phyloP scores from a whole-genome alignment of 2,113 vertebrate genomes.

The Lathamus discolor region DNA sequence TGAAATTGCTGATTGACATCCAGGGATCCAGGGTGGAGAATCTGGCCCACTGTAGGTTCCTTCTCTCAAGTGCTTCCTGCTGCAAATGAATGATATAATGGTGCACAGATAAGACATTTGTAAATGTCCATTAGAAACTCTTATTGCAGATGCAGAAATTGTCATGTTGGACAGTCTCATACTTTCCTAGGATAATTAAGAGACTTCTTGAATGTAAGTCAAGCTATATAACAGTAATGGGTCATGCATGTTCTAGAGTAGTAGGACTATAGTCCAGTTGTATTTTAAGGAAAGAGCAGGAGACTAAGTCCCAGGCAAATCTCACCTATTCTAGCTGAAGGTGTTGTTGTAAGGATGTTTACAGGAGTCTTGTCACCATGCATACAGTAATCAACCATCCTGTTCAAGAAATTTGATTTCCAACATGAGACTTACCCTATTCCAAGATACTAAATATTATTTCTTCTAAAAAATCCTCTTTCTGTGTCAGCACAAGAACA shows the following conservation, averaged over 20 bases:
- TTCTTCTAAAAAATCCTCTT: neutral
- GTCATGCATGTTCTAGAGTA: neutral
- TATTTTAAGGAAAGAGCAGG: neutral
- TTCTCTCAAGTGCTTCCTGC: neutral
- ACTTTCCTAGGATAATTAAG: neutral
- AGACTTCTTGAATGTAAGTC: neutral
- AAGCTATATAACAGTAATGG: neutral
- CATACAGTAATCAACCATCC: neutral
- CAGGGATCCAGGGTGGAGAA: neutral
- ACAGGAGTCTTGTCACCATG: neutral
- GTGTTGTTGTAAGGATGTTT: neutral
- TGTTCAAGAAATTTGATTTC: neutral
- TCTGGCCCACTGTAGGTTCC: fast-evolving
- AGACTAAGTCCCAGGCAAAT: neutral
- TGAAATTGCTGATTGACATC: neutral
- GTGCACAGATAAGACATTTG: neutral
- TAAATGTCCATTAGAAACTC: neutral
- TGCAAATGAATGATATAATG: neutral
- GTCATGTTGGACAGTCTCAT: fast-evolving
- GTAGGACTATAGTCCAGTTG: neutral
- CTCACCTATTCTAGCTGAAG: neutral
- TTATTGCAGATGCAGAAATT: neutral
- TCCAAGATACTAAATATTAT: neutral
- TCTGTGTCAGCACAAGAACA: neutral
- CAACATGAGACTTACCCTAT: fast-evolving